A percentile compares a stretch with the other conserved stretches of the same genome.
phyloP scores from a whole-genome alignment of 2,797 vertebrate species.

The Coranthus polyacanthus region DNA sequence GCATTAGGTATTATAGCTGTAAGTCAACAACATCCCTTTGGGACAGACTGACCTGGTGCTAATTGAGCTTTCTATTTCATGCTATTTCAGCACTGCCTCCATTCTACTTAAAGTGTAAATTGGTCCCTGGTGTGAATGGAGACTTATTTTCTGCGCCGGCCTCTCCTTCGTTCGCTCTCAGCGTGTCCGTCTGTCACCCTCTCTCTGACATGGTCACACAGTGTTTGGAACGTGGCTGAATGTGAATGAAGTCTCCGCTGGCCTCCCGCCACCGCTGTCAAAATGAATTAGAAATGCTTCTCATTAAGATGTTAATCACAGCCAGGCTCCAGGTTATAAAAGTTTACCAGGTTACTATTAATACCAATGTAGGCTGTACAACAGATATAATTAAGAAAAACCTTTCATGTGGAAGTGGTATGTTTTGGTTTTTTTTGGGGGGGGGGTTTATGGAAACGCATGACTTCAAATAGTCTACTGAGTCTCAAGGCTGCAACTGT shows the following conservation, averaged over 20 bases:
- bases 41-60: constrained; percentile 17
- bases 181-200: not conserved
- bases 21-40: constrained; percentile 29
- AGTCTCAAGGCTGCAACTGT: no score
- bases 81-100: constrained; percentile 32
- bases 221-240: constrained; percentile 39
- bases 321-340: constrained; percentile 12
- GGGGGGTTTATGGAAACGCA: no score
- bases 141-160: not conserved
- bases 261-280: constrained; percentile 50
- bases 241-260: constrained; percentile 53
- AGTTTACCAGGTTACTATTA: constrained; percentile 18
- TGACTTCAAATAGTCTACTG: no score
- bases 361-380: not conserved
- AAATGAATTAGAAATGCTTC: constrained; percentile 40
- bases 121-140: constrained; percentile 39
- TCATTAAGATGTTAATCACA: constrained; percentile 40
- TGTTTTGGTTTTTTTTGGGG: not conserved
- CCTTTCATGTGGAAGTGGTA: not conserved
- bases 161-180: not conserved
- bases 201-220: constrained; percentile 14
- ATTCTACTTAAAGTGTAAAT: constrained; percentile 33
- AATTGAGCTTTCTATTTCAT: constrained; percentile 36
- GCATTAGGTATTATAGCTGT: constrained; percentile 4
- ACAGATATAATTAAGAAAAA: constrained; percentile 9